phyloP scores from a whole-genome alignment of 2,113 vertebrate genomes.

The Zapornia atra region DNA sequence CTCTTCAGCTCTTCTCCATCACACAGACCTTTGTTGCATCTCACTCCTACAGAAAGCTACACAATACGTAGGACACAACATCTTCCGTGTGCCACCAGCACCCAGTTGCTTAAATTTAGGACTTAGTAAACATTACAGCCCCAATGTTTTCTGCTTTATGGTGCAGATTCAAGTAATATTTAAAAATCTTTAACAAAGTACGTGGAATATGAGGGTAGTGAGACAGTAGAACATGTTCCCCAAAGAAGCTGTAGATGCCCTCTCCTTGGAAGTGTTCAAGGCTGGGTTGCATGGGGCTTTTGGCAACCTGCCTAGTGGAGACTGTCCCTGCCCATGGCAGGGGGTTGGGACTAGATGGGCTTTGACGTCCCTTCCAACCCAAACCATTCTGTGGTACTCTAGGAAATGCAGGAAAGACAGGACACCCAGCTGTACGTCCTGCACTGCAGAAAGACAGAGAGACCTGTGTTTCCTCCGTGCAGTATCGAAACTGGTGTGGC shows the following conservation, averaged over 20 bases:
- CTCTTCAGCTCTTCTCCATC: background rate
- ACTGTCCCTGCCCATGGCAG: no score
- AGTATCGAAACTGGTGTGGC: background rate
- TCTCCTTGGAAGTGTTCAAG: no score
- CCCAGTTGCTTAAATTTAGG: background rate
- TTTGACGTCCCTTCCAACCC: no score
- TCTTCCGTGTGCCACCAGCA: background rate
- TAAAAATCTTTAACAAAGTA: background rate
- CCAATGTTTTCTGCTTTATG: background rate
- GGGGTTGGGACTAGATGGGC: no score
- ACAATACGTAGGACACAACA: rapidly evolving
- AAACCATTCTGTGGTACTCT: no score
- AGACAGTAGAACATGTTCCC: no score
- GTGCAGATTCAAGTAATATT: background rate
- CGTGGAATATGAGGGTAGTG: background rate
- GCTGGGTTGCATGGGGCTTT: no score
- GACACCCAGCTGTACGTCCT: background rate
- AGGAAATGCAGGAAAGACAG: background rate
- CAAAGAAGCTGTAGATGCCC: no score
- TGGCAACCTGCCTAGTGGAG: no score
- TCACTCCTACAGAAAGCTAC: background rate
- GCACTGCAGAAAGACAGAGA: background rate
- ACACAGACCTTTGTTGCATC: background rate
- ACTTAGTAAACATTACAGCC: background rate
- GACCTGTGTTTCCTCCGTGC: background rate